A percentile compares a stretch with the other conserved stretches of the same genome.
phyloP scores from a whole-genome alignment of 2,113 vertebrate genomes.

The Pimephales promelas region DNA sequence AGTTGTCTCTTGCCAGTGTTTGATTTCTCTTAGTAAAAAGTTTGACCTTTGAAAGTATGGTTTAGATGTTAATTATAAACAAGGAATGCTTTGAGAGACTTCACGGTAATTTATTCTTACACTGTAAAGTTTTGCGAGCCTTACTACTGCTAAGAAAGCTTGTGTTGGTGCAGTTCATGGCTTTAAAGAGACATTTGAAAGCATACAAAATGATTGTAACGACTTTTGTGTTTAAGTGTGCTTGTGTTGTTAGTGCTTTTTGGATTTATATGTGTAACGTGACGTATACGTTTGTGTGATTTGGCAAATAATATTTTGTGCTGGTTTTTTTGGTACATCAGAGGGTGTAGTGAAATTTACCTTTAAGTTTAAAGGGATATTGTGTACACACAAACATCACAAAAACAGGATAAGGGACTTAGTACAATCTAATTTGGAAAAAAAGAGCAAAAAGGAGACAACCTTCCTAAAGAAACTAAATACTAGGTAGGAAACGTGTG shows the following conservation, averaged over 20 bases:
- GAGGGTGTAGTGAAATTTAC: conserved; percentile 71
- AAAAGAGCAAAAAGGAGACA: background rate
- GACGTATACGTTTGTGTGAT: conserved; percentile 77
- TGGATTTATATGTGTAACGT: conserved; percentile 77
- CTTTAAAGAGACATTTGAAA: conserved; percentile 47
- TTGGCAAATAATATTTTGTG: conserved; percentile 67
- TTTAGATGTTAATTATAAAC: conserved; percentile 13
- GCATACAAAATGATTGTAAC: conserved; percentile 64
- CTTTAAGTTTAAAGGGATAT: conserved; percentile 65
- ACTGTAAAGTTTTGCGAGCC: conserved; percentile 71
- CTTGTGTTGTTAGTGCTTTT: conserved; percentile 83
- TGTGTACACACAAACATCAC: conserved; percentile 69
- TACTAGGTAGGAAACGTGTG: conserved; percentile 49
- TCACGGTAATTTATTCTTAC: conserved; percentile 65
- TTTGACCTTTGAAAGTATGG: background rate
- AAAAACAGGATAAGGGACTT: conserved; percentile 41
- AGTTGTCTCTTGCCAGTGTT: conserved; percentile 42
- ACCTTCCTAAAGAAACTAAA: background rate
- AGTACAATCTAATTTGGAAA: background rate
- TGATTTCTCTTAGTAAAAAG: background rate
- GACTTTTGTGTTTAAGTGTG: conserved; percentile 73
- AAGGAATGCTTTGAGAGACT: conserved; percentile 41
- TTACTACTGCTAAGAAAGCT: conserved; percentile 67
- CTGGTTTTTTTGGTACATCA: conserved; percentile 69
- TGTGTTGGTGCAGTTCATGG: conserved; percentile 67